phyloP scores from a whole-genome alignment of 37 sponge, comb jelly and placozoan genomes.

The Crambe crambe region DNA sequence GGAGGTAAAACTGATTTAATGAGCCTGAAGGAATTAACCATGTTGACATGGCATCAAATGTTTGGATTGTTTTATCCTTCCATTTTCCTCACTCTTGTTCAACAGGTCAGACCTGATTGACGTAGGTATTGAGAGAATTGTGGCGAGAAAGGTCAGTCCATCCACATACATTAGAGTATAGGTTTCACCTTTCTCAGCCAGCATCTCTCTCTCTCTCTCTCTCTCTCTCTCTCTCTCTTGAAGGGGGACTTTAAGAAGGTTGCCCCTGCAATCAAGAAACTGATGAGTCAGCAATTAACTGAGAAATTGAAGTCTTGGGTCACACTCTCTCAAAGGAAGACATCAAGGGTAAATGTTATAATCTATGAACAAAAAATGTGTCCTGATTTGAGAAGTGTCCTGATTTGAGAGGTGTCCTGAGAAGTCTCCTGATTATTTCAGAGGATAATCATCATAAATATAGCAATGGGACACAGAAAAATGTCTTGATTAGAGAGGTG shows the following conservation, averaged over 20 bases:
- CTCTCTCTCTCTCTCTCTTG: too few relatives aligned
- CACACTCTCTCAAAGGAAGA: constrained; percentile 62
- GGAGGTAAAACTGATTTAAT: neutral
- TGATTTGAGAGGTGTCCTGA: too few relatives aligned
- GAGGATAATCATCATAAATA: too few relatives aligned
- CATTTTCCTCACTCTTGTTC: too few relatives aligned
- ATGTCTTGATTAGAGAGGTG: too few relatives aligned
- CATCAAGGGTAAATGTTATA: constrained; percentile 65
- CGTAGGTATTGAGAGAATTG: constrained; percentile 72
- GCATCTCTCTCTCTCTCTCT: too few relatives aligned
- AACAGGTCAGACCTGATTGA: constrained; percentile 79
- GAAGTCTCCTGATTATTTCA: too few relatives aligned
- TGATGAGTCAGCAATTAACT: constrained; percentile 66
- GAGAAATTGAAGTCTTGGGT: constrained; percentile 67
- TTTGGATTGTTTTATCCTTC: too few relatives aligned
- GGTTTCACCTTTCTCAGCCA: neutral
- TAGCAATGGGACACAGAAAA: too few relatives aligned
- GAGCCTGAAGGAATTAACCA: neutral
- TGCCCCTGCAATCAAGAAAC: constrained; percentile 45
- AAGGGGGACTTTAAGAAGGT: constrained; percentile 88
- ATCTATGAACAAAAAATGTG: too few relatives aligned
- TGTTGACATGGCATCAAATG: too few relatives aligned
- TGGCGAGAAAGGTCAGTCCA: constrained; percentile 76
- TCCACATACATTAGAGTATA: neutral
- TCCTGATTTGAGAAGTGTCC: too few relatives aligned